Percentiles rank a stretch among this genome's conserved stretches.
These are phyloP conservation scores for Eilema caniola DNA, from an alignment of 2,888 invertebrate species.

Conservation along the genomic window DNA sequence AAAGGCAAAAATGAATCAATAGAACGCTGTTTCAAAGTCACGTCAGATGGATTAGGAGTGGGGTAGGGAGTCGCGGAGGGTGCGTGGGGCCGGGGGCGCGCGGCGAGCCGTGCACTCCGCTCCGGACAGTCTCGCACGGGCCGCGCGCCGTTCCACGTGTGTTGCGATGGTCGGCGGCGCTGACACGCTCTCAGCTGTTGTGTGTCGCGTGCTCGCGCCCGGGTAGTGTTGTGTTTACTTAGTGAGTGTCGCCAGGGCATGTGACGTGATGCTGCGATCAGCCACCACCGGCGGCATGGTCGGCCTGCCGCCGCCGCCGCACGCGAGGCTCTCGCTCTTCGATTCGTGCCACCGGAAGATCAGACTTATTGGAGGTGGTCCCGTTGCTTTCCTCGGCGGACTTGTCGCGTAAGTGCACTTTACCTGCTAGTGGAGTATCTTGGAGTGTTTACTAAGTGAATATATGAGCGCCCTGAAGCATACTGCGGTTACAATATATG, in stretches of 20 bases:
- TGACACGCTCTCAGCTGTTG: constrained; percentile 74
- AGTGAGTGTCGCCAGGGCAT: constrained; percentile 66
- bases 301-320: constrained; percentile 77
- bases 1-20: constrained; percentile 54
- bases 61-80: constrained; percentile 47
- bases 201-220: constrained; percentile 65
- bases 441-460: neutral
- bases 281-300: constrained; percentile 81
- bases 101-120: constrained; percentile 46
- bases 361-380: constrained; percentile 89
- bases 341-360: constrained; percentile 92
- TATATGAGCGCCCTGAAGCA: neutral
- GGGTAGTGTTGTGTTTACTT: constrained; percentile 44
- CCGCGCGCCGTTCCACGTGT: constrained; percentile 70
- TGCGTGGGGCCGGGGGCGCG: constrained; percentile 80
- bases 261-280: constrained; percentile 72
- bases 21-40: constrained; percentile 62
- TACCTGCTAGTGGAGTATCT: neutral
- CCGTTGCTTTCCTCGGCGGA: constrained; percentile 89
- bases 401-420: constrained; percentile 89
- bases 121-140: constrained; percentile 83
- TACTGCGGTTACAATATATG: constrained; percentile 16
- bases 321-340: constrained; percentile 89
- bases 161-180: constrained; percentile 87
- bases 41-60: constrained; percentile 47